phyloP scores from a whole-genome alignment of 2,113 vertebrate genomes.

The Chamaea fasciata region DNA sequence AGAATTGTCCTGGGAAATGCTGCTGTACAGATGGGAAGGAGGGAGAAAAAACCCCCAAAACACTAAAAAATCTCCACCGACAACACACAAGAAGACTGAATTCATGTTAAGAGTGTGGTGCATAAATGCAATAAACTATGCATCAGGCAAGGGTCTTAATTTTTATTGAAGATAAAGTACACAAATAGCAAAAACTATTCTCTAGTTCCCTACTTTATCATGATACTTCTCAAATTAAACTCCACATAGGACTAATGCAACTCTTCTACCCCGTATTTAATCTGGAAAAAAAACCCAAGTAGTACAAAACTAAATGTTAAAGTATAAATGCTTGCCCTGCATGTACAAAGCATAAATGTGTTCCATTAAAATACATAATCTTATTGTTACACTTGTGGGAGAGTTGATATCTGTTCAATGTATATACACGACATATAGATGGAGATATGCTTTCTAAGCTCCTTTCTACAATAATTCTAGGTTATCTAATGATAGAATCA shows the following conservation, averaged over 20 bases:
- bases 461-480: background rate
- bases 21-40: constrained; percentile 53
- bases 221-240: background rate
- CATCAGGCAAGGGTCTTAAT: background rate
- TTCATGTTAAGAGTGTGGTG: background rate
- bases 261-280: background rate
- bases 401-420: background rate
- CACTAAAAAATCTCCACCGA: background rate
- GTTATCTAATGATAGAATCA: background rate
- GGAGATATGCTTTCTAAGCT: background rate
- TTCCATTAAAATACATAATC: background rate
- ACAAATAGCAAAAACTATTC: background rate
- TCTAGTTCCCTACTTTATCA: background rate
- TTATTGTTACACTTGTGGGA: background rate
- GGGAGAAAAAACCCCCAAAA: background rate
- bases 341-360: background rate
- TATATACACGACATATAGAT: too few relatives aligned
- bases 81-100: background rate
- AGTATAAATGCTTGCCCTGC: background rate
- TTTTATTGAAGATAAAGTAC: background rate
- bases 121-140: background rate
- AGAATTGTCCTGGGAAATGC: constrained; percentile 28
- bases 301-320: background rate
- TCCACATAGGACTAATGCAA: background rate
- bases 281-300: background rate